These are phyloP conservation scores for Ectemnius lituratus DNA, from an alignment of 2,888 invertebrate genomes.

Conservation along the genomic window DNA sequence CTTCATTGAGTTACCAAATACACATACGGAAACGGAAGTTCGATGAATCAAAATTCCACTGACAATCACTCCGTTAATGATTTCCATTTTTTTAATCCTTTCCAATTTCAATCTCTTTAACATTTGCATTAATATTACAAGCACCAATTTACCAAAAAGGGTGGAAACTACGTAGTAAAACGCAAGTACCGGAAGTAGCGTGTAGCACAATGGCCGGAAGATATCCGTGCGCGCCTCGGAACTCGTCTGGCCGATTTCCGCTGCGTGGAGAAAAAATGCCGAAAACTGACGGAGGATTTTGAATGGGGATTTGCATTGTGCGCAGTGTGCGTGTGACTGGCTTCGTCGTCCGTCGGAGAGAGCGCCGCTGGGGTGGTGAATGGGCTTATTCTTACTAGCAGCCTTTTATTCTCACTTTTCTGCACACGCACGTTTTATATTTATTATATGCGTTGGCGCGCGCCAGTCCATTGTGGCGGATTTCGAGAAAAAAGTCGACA, in stretches of 20 bases:
- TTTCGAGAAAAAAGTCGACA: slow-evolving; percentile 42
- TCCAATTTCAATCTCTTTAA: no score
- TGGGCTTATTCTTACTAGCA: slow-evolving; percentile 54
- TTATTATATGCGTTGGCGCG: slow-evolving; percentile 60
- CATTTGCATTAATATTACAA: no score
- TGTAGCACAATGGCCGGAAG: slow-evolving; percentile 20
- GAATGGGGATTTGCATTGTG: slow-evolving; percentile 38
- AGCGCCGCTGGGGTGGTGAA: slow-evolving; percentile 34
- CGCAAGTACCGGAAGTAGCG: slow-evolving; percentile 46
- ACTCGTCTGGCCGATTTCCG: slow-evolving; percentile 74
- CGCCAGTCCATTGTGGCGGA: slow-evolving; percentile 59
- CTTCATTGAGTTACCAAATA: no score
- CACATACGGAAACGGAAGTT: no score
- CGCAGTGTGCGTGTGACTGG: slow-evolving; percentile 19
- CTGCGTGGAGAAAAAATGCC: slow-evolving; percentile 64
- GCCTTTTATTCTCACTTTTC: slow-evolving; percentile 45
- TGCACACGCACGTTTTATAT: slow-evolving; percentile 43
- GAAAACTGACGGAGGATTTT: slow-evolving; percentile 51
- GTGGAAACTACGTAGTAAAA: no score
- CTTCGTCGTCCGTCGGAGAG: slow-evolving; percentile 30
- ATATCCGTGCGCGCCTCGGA: slow-evolving; percentile 52
- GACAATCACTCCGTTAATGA: no score
- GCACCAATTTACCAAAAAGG: no score
- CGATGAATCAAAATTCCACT: no score
- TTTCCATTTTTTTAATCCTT: no score